Evolutionary conservation across 2,888 invertebrate species (phyloP), one percentile per base, ranked within the genome.

Genomic region (Malthinus flaveolus): DNA sequence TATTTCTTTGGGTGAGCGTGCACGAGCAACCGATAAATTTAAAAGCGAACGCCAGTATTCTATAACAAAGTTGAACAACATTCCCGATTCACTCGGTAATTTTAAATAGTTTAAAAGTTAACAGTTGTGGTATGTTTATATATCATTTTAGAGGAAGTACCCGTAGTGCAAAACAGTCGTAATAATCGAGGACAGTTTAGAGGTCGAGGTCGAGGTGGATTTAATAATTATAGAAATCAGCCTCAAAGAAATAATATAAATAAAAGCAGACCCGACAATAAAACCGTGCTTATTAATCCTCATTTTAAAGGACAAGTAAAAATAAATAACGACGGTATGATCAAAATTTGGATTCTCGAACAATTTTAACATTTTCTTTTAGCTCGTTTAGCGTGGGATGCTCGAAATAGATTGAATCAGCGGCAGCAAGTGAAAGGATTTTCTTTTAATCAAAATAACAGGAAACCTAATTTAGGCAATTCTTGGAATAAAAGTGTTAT

Each of bases 201-300:
- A 15, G 49, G 56, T 39, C 36, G 50, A 12, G 39, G 49, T 11
- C 44, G 54, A 9, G 35, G 52, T 12, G 53, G 49, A 45, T 23
- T 23, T 23, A 23, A n/a, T n/a, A n/a, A 23, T 23, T 23, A 3
- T 23, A 42, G 39, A 9, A 51, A n/a, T 12, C n/a, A n/a, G 15
- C 13, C 49, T 53, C 59, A 49, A 10, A 46, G 47, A 23, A 52
- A 46, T 10, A 32, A 49, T 37, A 48, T 48, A 11, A 9, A 45
- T 9, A 23, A 33, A 32, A 11, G 9, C 32, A 13, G 36, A 34
- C 32, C 45, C 23, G 82, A 0, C 7, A 55, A 55, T 42, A 85
- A 83, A 77, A 89, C 85, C 73, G 89, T 83, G 73, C 81, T 83
- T 69, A 89, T 86, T 71, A 89, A 85, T 79, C 91, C 85, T 6